Percentiles rank a stretch among this genome's conserved stretches.
These are phyloP conservation scores for Hycleus phaleratus DNA, from an alignment of 1,140 invertebrate genomes.

Conservation along the genomic window DNA sequence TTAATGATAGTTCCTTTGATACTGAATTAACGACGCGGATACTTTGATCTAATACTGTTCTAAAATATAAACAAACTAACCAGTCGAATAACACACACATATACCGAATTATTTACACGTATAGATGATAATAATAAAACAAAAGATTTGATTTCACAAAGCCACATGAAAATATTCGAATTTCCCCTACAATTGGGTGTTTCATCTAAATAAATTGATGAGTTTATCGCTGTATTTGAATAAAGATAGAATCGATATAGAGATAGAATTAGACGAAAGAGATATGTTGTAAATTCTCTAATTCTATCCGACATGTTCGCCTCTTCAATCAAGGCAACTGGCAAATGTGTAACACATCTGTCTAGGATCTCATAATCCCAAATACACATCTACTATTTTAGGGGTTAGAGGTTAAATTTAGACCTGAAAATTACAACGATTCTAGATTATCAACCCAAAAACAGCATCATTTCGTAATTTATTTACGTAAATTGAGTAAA, in stretches of 20 bases:
- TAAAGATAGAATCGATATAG: background rate
- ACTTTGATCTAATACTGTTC: conserved; percentile 31
- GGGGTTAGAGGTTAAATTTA: background rate
- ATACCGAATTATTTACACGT: conserved; percentile 16
- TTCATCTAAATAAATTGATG: no score
- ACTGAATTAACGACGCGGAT: conserved; percentile 33
- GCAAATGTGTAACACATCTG: background rate
- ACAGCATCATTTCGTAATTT: no score
- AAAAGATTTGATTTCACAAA: conserved; percentile 36
- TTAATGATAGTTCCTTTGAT: conserved; percentile 39
- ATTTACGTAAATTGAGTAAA: no score
- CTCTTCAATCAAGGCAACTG: background rate
- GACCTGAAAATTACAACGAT: no score
- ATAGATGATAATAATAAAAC: conserved; percentile 31
- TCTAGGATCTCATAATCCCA: background rate
- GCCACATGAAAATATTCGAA: background rate
- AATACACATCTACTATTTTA: background rate
- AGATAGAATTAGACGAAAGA: background rate
- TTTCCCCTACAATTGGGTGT: background rate
- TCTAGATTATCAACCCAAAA: no score
- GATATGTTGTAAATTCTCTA: background rate
- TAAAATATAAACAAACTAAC: conserved; percentile 31
- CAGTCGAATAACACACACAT: conserved; percentile 16
- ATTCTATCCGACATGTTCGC: background rate
- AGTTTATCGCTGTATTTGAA: no score